Evolutionary conservation across 1,140 invertebrate species (phyloP).

Genomic region (Sminthurinus signatus): DNA sequence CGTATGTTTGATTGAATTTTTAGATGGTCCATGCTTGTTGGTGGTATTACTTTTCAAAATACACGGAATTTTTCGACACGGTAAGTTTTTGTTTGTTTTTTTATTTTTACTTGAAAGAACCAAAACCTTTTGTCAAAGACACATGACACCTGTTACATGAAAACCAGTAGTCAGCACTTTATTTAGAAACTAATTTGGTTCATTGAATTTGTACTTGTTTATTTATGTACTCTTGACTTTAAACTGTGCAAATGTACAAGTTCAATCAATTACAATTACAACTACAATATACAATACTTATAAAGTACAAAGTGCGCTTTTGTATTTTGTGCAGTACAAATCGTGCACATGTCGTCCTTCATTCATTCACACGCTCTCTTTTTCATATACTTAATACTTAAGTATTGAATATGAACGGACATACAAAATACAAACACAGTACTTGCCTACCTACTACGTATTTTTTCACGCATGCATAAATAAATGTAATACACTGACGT

Average conservation of each 20-base stretch:
- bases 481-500: too few relatives aligned
- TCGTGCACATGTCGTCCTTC: too few relatives aligned
- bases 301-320: too few relatives aligned
- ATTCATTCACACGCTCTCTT: too few relatives aligned
- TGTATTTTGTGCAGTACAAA: too few relatives aligned
- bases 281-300: too few relatives aligned
- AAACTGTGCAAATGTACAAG: neutral
- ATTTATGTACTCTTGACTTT: neutral
- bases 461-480: too few relatives aligned
- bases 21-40: conserved; percentile 87
- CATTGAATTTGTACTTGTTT: neutral
- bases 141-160: neutral
- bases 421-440: too few relatives aligned
- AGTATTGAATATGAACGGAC: too few relatives aligned
- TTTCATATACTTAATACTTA: too few relatives aligned
- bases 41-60: conserved; percentile 96
- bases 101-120: neutral
- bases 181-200: neutral
- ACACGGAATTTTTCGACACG: conserved; percentile 92
- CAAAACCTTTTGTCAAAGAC: neutral
- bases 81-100: conserved; percentile 55
- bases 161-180: neutral
- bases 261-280: neutral
- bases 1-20: conserved; percentile 42
- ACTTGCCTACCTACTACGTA: too few relatives aligned